Evolutionary conservation across 2,888 invertebrate genomes (phyloP), one percentile per base, ranked within the genome.

Genomic region (Drosophila trichaetosa): DNA sequence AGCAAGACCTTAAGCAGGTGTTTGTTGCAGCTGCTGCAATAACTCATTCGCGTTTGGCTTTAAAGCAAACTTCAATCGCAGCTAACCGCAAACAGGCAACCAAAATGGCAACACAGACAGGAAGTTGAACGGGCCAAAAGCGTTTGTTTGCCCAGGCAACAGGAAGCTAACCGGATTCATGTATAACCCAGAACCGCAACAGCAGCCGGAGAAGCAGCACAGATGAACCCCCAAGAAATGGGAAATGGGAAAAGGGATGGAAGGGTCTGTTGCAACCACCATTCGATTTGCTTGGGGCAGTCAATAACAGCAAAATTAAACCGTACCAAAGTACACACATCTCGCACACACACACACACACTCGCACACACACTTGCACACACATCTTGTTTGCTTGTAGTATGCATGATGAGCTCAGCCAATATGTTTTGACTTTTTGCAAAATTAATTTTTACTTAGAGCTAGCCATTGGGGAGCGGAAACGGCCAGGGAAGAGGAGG

Each of bases 251-350:
- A 27, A 42, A 56, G 57, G 57, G 24, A 59, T 21, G 16, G 40
- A 68, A 46, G 38, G 38, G 27, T 38, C 38, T 38, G 27, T 36
- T 54, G 54, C 38, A 51, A 74, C 46, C 79, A 79, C 76, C 59
- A n/a, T 87, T 82, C 89, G 69, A 70, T 68, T 69, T 70, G 81
- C 85, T 73, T 46, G 49, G 52, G 90, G 86, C 86, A 72, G 88
- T 86, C 86, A 86, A 86, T 86, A 86, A 86, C 89, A 86, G 79
- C 85, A 82, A 86, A 86, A 86, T 86, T 86, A 86, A 86, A 86
- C 89, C 87, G 76, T 75, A 84, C 73, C 68, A 82, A 76, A 84
- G 87, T 82, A 89, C 84, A 89, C 89, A 87, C 69, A 58, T 18
- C 67, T 4, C 67, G 29, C 71, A 49, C 63, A 70, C 76, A 61